These are phyloP conservation scores for Scolopax bukidnonensis DNA, from an alignment of 2,797 vertebrate genomes.

Conservation along the genomic window DNA sequence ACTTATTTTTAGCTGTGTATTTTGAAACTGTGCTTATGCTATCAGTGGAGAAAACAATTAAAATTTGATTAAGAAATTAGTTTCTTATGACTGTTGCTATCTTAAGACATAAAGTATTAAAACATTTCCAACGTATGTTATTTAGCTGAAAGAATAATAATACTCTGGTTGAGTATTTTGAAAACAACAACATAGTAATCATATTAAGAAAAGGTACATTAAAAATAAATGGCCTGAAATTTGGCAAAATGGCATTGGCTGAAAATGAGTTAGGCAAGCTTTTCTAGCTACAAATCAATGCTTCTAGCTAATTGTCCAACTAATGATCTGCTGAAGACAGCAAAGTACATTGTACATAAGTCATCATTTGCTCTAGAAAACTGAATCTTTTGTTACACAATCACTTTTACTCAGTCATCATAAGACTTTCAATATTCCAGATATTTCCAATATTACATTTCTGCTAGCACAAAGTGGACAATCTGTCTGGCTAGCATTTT, in stretches of 20 bases:
- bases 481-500: background rate
- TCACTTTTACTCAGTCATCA: background rate
- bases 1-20: background rate
- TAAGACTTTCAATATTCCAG: background rate
- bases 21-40: background rate
- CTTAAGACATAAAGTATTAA: background rate
- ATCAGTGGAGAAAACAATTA: background rate
- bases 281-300: background rate
- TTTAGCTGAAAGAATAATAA: background rate
- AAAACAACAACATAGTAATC: background rate
- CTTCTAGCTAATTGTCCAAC: background rate
- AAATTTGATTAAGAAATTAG: background rate
- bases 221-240: background rate
- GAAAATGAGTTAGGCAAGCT: background rate
- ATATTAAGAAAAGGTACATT: background rate
- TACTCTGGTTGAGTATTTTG: background rate
- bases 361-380: background rate
- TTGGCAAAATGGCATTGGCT: background rate
- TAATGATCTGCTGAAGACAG: background rate
- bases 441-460: background rate
- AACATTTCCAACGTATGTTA: background rate
- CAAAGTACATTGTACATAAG: background rate
- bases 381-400: background rate
- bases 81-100: background rate
- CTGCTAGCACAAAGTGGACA: background rate